Base-by-base conservation (phyloP, 2,797 vertebrate species). In the Enteromius afrohamiltoni region DNA sequence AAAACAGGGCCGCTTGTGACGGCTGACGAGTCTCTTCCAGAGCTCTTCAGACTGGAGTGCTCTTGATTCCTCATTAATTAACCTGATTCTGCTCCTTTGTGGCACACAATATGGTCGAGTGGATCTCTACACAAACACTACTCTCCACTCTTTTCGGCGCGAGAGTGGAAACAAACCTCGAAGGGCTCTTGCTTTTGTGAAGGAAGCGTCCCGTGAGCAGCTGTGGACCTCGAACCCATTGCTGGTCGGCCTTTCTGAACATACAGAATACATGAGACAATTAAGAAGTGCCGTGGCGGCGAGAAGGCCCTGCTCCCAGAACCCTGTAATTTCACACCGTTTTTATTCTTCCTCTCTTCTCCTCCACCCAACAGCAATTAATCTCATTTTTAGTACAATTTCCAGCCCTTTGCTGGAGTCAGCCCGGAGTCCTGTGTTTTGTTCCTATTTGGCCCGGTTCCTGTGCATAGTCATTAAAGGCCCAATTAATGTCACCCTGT, bases 331-430 rank as follows among this genome's bases (percentile, higher is more conserved):
- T 99, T 97, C 95, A 96, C 95, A 96, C 96, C 94, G 94, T 95
- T 96, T 96, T 96, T 95, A 96, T 96, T 95, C 90, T 95, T 97
- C 96, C 95, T 96, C 95, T 96, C 95, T 91, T 95, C 95, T 96
- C 96, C 96, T 96, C 96, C 97, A 96, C 97, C 96, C 97, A 97
- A 98, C 96, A 97, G 98, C 98, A 99, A 99, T 99, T 99, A 99
- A 99, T 99, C 97, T 99, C 97, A 98, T 99, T 99, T 99, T 98
- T 99, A 97, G 98, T 97, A 97, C 97, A 98, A 98, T 99, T 98
- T 98, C 96, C 94, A 93, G 89, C 96, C 97, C 96, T 96, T 97
- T 98, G 97, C 97, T 96, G 96, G 97, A 98, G 98, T 98, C 96
- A 95, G 96, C 97, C 97, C 97, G 93, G 96, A 98, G 96, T 98